phyloP scores from a whole-genome alignment of 2,113 vertebrate species.

The Nothoprocta perdicaria region DNA sequence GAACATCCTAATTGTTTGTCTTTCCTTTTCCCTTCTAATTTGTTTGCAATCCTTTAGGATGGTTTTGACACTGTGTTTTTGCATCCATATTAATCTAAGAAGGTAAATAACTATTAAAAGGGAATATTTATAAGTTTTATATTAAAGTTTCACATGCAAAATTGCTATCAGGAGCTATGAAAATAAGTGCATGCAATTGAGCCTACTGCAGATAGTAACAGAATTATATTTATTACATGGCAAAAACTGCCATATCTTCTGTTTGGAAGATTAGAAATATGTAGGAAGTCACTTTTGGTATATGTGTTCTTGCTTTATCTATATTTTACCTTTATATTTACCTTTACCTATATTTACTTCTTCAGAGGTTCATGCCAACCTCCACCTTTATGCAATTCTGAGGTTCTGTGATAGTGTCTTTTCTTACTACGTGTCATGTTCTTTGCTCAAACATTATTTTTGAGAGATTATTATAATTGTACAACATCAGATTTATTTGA shows the following conservation, averaged over 20 bases:
- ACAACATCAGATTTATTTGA: constrained; percentile 5
- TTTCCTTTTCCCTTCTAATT: background rate
- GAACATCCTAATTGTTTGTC: background rate
- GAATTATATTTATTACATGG: background rate
- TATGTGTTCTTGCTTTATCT: background rate
- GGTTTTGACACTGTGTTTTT: background rate
- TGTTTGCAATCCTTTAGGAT: background rate
- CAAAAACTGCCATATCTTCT: background rate
- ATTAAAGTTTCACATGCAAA: background rate
- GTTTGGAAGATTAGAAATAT: background rate
- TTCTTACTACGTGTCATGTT: background rate
- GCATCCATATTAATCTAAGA: background rate
- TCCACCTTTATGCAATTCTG: too few species aligned
- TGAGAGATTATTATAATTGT: background rate
- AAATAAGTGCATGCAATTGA: background rate
- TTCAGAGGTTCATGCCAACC: too few species aligned
- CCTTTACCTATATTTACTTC: too few species aligned
- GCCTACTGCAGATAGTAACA: background rate
- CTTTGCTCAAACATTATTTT: constrained; percentile 11
- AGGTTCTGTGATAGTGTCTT: background rate
- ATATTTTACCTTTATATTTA: too few species aligned
- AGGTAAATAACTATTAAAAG: background rate
- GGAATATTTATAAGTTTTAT: background rate
- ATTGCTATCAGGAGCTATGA: background rate
- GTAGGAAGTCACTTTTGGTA: background rate